Base-by-base conservation (phyloP, 1,140 invertebrate species). In the Drosophila bipectinata region DNA sequence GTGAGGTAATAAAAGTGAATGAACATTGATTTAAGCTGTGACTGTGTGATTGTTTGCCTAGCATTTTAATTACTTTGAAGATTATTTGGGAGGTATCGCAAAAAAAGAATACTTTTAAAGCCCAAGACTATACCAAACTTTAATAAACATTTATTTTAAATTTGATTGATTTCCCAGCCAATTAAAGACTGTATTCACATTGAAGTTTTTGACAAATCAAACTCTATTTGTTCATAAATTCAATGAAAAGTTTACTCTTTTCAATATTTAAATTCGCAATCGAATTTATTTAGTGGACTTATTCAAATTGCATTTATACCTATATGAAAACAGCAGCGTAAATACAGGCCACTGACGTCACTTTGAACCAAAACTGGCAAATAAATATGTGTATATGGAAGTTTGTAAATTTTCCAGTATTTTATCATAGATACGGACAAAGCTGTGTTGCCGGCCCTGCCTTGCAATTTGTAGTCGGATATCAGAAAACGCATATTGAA, bases 401-500 rank as follows among this genome's bases (percentile, higher is more conserved):
- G 10, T 34, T 10, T 10, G 10, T 10, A 32, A 6, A 8, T 10
- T 32, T 32, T 32, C 8, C 8, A 32, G 32, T 32, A 39, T 48
- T 7, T 6, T 5, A n/a, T 45, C 39, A 41, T 10, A 39, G 5
- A 48, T 3, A 53, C 30, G 24, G 39, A 41, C 39, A 41, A 14
- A 14, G n/a, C 12, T 41, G 39, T 41, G 3, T 41, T n/a, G 39
- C 39, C 15, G 14, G 41, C 15, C 10, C 9, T 44, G 14, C 41
- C 8, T 15, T 44, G n/a, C 41, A 44, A 44, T 44, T 44, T 44
- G 41, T 44, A 44, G 41, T 15, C 41, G 41, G n/a, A 68, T 69
- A 85, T 85, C 81, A 77, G 2, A 61, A 78, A 75, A 72, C 78
- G 69, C 78, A 85, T 82, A 87, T 81, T 82, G 58, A 82, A 87